phyloP scores from a whole-genome alignment of 2,113 vertebrate species.

The Herpetotheres cachinnans region DNA sequence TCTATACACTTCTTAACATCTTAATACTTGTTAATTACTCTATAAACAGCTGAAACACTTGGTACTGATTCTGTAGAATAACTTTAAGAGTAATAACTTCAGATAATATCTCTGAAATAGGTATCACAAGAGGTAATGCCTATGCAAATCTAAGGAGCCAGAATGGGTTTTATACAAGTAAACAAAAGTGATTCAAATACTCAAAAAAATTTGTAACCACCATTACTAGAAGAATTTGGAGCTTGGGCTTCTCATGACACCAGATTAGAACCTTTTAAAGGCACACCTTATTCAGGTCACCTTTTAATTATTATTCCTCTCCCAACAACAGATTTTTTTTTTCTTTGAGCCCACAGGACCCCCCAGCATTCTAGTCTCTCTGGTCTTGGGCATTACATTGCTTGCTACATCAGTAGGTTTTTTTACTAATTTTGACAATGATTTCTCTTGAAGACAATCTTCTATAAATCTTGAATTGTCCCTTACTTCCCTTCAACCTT shows the following conservation, averaged over 20 bases:
- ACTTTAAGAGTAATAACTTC: not conserved
- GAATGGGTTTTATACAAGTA: not conserved
- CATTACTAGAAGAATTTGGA: not conserved
- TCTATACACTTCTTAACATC: not conserved
- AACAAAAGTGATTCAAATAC: not conserved
- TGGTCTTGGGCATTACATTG: not conserved
- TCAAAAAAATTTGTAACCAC: not conserved
- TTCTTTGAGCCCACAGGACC: not conserved
- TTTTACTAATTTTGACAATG: not conserved
- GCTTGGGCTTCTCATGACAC: not conserved
- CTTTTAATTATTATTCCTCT: not conserved
- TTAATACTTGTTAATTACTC: not conserved
- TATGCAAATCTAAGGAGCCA: not conserved
- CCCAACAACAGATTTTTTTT: not conserved
- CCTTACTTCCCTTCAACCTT: not conserved
- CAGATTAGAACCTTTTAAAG: not conserved
- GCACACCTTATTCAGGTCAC: not conserved
- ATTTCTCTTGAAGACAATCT: not conserved
- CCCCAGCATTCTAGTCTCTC: not conserved
- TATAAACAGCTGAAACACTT: not conserved
- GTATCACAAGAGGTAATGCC: not conserved
- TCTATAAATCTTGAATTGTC: not conserved
- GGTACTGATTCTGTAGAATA: not conserved
- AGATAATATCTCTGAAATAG: not conserved
- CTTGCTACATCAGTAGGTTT: not conserved